A percentile compares a stretch with the other conserved stretches of the same genome.
Evolutionary conservation across 2,797 vertebrate species (phyloP).

Genomic region (Pseudochirops corinnae): DNA sequence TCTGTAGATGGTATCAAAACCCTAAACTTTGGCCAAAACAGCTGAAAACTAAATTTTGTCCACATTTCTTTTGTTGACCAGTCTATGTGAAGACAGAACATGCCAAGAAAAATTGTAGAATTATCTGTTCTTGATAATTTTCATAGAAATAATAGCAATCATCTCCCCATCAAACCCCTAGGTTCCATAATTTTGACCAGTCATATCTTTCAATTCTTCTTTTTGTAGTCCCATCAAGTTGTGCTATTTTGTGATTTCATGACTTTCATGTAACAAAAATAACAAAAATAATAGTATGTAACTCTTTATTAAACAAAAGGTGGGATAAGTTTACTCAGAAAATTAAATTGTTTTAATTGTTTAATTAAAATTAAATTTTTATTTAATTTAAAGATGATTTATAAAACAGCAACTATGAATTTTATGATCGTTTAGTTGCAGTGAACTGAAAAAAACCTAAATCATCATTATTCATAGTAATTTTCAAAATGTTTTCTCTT

Average conservation of each 20-base stretch:
- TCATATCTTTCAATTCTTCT: background rate
- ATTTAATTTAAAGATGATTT: background rate
- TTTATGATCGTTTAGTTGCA: background rate
- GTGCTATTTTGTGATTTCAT: background rate
- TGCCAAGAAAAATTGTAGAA: background rate
- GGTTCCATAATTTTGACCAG: background rate
- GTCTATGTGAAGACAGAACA: background rate
- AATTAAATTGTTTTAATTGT: background rate
- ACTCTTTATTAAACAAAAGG: background rate
- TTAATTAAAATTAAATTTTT: too few species aligned
- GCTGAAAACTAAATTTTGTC: constrained; percentile 6
- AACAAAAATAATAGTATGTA: background rate
- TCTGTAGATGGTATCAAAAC: background rate
- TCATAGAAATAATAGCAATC: background rate
- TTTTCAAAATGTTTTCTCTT: background rate
- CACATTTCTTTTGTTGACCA: background rate
- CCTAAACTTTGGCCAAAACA: background rate
- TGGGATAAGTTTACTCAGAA: background rate
- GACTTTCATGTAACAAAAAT: background rate
- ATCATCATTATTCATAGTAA: background rate
- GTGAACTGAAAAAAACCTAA: background rate
- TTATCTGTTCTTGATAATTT: background rate
- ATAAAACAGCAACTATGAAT: background rate
- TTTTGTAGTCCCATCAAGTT: background rate
- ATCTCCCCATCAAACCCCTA: background rate